Percentiles rank a stretch among this genome's conserved stretches.
These are phyloP conservation scores for Knipowitschia caucasica DNA, from an alignment of 2,797 vertebrate species.

Conservation along the genomic window DNA sequence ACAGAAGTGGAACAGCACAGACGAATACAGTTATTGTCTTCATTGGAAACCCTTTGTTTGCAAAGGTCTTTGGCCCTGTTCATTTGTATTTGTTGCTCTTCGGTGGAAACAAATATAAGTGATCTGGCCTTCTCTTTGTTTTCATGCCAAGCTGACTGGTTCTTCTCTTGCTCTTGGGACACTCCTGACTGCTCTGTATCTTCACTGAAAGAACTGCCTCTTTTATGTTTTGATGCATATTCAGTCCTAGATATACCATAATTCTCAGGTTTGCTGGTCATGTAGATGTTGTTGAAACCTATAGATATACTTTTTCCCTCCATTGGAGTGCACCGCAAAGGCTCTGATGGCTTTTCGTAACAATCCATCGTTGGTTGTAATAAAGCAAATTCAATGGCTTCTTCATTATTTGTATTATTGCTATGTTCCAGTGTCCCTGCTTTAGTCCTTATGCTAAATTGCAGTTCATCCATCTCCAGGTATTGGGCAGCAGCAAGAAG, in stretches of 20 bases:
- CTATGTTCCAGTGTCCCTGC: constrained; percentile 3
- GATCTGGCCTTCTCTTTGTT: constrained; percentile 14
- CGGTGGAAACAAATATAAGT: background rate
- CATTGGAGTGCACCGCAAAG: background rate
- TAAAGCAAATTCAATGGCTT: background rate
- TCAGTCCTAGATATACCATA: constrained; percentile 5
- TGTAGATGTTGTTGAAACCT: background rate
- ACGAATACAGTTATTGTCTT: background rate
- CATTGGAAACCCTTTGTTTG: background rate
- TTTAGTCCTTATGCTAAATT: constrained; percentile 46
- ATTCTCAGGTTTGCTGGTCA: background rate
- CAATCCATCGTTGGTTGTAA: constrained; percentile 2
- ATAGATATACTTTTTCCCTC: background rate
- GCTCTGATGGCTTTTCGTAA: background rate
- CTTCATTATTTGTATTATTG: background rate
- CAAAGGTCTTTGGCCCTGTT: background rate
- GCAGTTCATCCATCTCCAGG: constrained; percentile 70
- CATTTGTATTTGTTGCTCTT: background rate
- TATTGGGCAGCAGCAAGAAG: constrained; percentile 63
- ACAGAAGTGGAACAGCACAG: constrained; percentile 35
- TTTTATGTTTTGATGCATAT: constrained; percentile 3
- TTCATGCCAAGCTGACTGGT: constrained; percentile 19
- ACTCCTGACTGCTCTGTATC: background rate
- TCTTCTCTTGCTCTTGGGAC: constrained; percentile 15
- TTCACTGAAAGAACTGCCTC: background rate